phyloP scores from a whole-genome alignment of 2,113 vertebrate genomes.

The Axis porcinus region DNA sequence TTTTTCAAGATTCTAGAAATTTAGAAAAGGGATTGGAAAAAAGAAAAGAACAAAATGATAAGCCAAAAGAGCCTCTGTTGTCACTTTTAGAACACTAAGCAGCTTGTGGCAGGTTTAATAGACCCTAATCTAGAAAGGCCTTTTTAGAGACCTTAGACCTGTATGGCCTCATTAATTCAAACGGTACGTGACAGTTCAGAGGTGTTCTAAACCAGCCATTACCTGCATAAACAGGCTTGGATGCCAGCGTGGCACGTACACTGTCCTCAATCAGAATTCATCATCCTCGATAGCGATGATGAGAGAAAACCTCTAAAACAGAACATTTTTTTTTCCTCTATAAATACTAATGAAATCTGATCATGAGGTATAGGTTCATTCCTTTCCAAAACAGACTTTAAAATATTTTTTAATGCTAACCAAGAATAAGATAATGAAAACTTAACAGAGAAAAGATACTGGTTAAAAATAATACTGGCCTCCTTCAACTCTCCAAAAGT shows the following conservation, averaged over 20 bases:
- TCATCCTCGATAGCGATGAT: constrained; percentile 12
- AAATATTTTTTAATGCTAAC: background rate
- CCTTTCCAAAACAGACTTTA: background rate
- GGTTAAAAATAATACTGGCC: constrained; percentile 21
- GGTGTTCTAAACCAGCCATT: constrained; percentile 75
- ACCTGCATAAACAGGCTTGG: constrained; percentile 74
- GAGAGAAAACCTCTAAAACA: constrained; percentile 32
- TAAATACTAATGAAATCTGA: constrained; percentile 3
- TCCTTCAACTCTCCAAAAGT: background rate
- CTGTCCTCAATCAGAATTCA: constrained; percentile 61
- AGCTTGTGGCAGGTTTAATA: constrained; percentile 76
- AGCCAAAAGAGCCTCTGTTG: constrained; percentile 67
- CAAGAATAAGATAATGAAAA: background rate
- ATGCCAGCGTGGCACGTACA: constrained; percentile 45
- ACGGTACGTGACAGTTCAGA: constrained; percentile 79
- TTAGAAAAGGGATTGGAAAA: background rate
- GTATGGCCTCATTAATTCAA: constrained; percentile 80
- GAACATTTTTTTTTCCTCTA: background rate
- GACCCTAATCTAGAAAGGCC: constrained; percentile 74
- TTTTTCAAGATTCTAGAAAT: constrained; percentile 17
- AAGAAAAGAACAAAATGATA: constrained; percentile 26
- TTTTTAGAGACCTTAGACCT: constrained; percentile 80
- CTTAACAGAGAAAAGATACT: background rate
- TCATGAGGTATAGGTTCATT: fast-evolving
- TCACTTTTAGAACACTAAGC: constrained; percentile 67